Evolutionary conservation across 2,888 invertebrate genomes (phyloP).

Genomic region (Himalopsyche japonica): DNA sequence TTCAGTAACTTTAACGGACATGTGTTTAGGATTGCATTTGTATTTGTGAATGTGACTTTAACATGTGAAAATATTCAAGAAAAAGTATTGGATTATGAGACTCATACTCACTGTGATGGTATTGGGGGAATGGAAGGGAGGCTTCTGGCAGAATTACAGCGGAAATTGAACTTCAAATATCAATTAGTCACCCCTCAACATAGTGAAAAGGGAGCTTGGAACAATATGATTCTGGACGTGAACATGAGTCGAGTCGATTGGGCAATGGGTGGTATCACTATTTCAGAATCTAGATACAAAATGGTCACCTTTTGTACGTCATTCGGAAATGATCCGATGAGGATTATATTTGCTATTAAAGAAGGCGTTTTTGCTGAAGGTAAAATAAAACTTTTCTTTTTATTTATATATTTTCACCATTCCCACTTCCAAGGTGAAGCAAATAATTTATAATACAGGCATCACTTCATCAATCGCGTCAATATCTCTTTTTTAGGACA

Average conservation of each 20-base stretch:
- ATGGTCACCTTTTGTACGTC: constrained; percentile 13
- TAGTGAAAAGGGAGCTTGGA: constrained; percentile 11
- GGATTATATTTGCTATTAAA: constrained; percentile 19
- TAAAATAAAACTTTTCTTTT: background rate
- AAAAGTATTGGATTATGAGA: background rate
- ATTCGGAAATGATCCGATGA: constrained; percentile 29
- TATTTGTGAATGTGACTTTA: background rate
- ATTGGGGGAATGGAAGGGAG: constrained; percentile 17
- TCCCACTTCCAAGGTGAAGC: too few relatives aligned
- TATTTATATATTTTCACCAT: too few relatives aligned
- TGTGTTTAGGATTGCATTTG: background rate
- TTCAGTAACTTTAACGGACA: background rate
- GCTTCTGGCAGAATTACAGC: constrained; percentile 19
- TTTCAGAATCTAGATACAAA: constrained; percentile 23
- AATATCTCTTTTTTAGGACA: too few relatives aligned
- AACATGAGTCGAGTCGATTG: constrained; percentile 24
- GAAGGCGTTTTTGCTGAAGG: constrained; percentile 22
- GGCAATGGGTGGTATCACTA: constrained; percentile 29
- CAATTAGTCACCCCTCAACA: constrained; percentile 12
- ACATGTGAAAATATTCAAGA: background rate
- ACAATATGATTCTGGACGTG: constrained; percentile 26
- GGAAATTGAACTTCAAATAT: constrained; percentile 24
- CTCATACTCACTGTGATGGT: background rate
- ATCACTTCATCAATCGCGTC: too few relatives aligned
- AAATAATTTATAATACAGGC: too few relatives aligned